These are phyloP conservation scores for Mionectes olivaceus DNA, from an alignment of 2,797 vertebrate species.

Conservation along the genomic window DNA sequence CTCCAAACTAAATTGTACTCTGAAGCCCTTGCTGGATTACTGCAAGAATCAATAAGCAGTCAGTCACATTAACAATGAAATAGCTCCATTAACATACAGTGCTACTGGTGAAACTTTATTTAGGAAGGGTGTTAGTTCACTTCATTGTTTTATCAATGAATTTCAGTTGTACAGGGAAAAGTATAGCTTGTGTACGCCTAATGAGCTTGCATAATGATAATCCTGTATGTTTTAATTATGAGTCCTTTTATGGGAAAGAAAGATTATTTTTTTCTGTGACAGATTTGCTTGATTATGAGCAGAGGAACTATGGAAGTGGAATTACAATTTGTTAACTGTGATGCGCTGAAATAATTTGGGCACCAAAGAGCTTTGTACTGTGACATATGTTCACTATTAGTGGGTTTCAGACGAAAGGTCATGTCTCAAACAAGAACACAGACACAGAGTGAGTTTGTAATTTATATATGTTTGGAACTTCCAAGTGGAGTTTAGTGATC, in stretches of 20 bases:
- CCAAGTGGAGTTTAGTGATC: background rate
- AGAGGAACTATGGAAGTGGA: conserved; percentile 70
- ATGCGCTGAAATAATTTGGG: conserved; percentile 66
- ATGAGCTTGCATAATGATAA: conserved; percentile 73
- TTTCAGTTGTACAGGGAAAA: conserved; percentile 76
- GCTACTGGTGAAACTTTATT: conserved; percentile 86
- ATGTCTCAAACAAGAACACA: conserved; percentile 1
- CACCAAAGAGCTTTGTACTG: conserved; percentile 37
- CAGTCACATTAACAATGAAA: conserved; percentile 91
- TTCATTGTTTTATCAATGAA: conserved; percentile 85
- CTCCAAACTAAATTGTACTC: conserved; percentile 85
- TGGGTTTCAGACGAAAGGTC: conserved; percentile 48
- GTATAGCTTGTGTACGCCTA: conserved; percentile 78
- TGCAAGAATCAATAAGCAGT: conserved; percentile 87
- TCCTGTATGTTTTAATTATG: conserved; percentile 65
- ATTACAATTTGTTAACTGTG: conserved; percentile 59
- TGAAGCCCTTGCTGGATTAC: conserved; percentile 82
- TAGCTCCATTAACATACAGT: conserved; percentile 89
- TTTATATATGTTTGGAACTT: conserved; percentile 27
- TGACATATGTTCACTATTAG: conserved; percentile 51
- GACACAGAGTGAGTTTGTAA: background rate
- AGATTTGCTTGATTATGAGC: conserved; percentile 72
- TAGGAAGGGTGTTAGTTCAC: conserved; percentile 82
- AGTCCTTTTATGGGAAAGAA: conserved; percentile 56
- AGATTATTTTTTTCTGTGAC: background rate